A percentile compares a stretch with the other conserved stretches of the same genome.
These are phyloP conservation scores for Cheilosia scutellata DNA, from an alignment of 2,888 invertebrate species.

Conservation along the genomic window DNA sequence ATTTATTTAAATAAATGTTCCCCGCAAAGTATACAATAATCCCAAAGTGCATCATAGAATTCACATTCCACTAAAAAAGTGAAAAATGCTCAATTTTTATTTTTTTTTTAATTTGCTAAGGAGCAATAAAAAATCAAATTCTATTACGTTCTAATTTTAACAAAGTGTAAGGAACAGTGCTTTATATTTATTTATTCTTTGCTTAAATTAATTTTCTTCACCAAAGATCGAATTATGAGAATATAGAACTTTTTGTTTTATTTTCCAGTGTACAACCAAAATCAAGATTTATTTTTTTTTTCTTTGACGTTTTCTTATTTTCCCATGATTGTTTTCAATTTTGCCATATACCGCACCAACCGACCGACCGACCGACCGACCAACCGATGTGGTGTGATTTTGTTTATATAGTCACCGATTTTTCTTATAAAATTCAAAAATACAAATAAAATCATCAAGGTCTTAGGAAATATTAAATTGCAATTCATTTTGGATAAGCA, in stretches of 20 bases:
- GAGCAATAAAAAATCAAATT: constrained; percentile 12
- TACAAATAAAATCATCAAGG: constrained; percentile 9
- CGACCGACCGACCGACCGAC: too few relatives aligned
- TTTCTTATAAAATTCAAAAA: not conserved
- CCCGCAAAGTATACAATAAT: not conserved
- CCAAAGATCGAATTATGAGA: constrained; percentile 8
- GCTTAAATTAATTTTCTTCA: not conserved
- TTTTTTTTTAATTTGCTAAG: constrained; percentile 5
- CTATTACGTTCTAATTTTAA: constrained; percentile 38
- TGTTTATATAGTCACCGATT: constrained; percentile 22
- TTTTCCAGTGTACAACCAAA: not conserved
- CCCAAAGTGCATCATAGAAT: not conserved
- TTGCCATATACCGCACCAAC: constrained; percentile 10
- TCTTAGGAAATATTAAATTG: too few relatives aligned
- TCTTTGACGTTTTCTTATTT: not conserved
- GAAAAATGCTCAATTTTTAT: constrained; percentile 3
- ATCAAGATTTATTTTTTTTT: not conserved
- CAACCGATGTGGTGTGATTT: constrained; percentile 4
- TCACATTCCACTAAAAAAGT: not conserved
- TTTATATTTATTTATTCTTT: not conserved
- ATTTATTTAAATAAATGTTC: not conserved
- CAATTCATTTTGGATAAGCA: too few relatives aligned
- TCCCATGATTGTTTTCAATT: constrained; percentile 2
- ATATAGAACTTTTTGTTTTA: not conserved
- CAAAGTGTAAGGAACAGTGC: not conserved